These are phyloP conservation scores for Tetropium fuscum DNA, from an alignment of 2,888 invertebrate species.

Conservation along the genomic window DNA sequence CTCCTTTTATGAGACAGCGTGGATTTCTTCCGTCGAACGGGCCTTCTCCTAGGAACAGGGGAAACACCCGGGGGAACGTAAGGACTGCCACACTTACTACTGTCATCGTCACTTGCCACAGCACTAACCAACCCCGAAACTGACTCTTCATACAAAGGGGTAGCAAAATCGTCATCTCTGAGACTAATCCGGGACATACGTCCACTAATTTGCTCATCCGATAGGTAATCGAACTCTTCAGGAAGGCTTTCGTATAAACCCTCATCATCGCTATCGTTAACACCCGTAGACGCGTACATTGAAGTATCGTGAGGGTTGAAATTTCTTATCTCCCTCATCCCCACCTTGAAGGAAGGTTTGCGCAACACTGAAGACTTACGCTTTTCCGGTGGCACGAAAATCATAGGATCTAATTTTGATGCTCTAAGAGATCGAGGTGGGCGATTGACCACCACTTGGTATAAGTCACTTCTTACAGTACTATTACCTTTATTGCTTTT, in stretches of 20 bases:
- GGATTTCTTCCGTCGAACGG: constrained; percentile 65
- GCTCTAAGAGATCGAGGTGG: constrained; percentile 65
- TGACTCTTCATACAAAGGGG: constrained; percentile 51
- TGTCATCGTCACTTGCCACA: constrained; percentile 52
- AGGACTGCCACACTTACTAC: constrained; percentile 52
- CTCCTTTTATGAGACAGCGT: constrained; percentile 64
- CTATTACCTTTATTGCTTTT: constrained; percentile 47
- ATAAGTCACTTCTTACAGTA: constrained; percentile 61
- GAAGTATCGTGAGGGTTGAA: constrained; percentile 63
- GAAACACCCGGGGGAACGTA: constrained; percentile 65
- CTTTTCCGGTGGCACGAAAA: constrained; percentile 75
- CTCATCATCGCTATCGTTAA: constrained; percentile 62
- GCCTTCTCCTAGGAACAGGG: constrained; percentile 61
- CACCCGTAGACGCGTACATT: constrained; percentile 60
- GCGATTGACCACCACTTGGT: constrained; percentile 69
- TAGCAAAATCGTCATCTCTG: constrained; percentile 55
- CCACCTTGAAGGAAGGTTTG: constrained; percentile 63
- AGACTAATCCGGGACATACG: constrained; percentile 59
- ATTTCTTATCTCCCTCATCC: constrained; percentile 68
- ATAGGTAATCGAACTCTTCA: constrained; percentile 62
- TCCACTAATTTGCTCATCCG: constrained; percentile 59
- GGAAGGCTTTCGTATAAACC: constrained; percentile 69
- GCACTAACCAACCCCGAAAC: constrained; percentile 36
- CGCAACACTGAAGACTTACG: constrained; percentile 66
- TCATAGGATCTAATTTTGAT: constrained; percentile 70